Evolutionary conservation across 1,140 invertebrate species (phyloP), one percentile per base, ranked within the genome.

Genomic region (Trichonephila inaurata): DNA sequence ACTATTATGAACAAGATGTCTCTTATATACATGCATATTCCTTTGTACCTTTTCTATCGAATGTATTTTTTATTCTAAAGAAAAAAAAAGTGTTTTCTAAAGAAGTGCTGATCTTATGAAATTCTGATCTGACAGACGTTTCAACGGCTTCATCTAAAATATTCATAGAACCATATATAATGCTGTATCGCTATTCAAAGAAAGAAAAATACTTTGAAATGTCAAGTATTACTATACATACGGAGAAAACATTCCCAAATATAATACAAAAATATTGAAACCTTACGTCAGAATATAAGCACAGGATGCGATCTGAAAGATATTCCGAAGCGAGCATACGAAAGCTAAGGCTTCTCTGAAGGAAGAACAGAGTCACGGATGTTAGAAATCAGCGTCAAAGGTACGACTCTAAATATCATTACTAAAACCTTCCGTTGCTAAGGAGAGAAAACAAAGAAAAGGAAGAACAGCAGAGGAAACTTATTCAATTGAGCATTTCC

Each of bases 401-500:
- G 16, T 88, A 21, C 33, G 62, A 40, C 61, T 64, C 60, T 60
- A 88, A 88, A 88, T 66, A 44, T 44, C 62, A 88, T 88, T 88
- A 66, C 61, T 88, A 44, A 44, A 88, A 88, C 33, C 19, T 64
- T 33, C 72, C 28, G 14, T 77, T 33, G 72, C 72, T 40, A 33
- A 62, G 61, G 24, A 6, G 33, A 33, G 3, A 8, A 64, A 61
- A 64, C 28, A 89, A 89, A 58, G 21, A 51, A 89, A 44, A 33
- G 77, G 16, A 51, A 89, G 24, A 58, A 69, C 8, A 28, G 18
- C 24, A 19, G 64, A 24, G 66, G 24, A 89, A 60, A 64, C 86
- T 89, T 89, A 89, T 89, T 89, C 88, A 89, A 89, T 77, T 89
- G 62, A 77, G 66, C 40, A 58, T 60, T 89, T 89, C 88, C 88